Base-by-base conservation (phyloP, 2,797 vertebrate genomes). In the Scomberomorus guttatus region DNA sequence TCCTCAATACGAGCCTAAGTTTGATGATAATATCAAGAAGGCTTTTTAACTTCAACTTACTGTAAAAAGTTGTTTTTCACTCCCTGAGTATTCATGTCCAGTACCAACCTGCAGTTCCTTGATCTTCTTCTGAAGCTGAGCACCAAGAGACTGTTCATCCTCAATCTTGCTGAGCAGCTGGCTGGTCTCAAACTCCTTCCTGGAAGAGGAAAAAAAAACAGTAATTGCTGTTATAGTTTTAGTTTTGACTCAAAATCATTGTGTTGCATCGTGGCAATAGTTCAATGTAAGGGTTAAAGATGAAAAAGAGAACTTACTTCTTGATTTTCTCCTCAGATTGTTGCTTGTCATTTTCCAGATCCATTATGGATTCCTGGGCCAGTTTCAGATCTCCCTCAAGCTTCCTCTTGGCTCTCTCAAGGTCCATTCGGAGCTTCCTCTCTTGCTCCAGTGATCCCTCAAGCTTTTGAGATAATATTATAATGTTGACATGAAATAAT, bases 101-200 rank as follows among this genome's bases (percentile, higher is more conserved):
- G 3, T 12, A 1, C 0, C 50, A 18, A 95, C 96, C 95, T 97
- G 96, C 54, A 96, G 82, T 57, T 97, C 96, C 85, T 97, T 93
- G 58, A 94, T 94, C 76, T 94, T 94, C 79, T 94, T 94, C 84
- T 93, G 93, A 75, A 92, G 82, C 73, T 92, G 91, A 63, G 82
- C 56, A 65, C 89, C 90, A 70, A 94, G 79, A 24, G 86, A 77
- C 68, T 97, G 96, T 11, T 97, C 96, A 80, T 97, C 96, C 82
- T 97, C 96, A 62, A 95, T 95, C 74, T 92, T 97, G 83, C 95
- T 94, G 69, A 95, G 93, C 66, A 96, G 73, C 50, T 97, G 95
- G 63, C 94, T 96, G 56, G 87, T 95, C 90, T 97, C 96, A 94
- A 97, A 97, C 60, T 97, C 96, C 81, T 97, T 97, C 90, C 96